Evolutionary conservation across 2,113 vertebrate species (phyloP).

Genomic region (Cottus gobio): DNA sequence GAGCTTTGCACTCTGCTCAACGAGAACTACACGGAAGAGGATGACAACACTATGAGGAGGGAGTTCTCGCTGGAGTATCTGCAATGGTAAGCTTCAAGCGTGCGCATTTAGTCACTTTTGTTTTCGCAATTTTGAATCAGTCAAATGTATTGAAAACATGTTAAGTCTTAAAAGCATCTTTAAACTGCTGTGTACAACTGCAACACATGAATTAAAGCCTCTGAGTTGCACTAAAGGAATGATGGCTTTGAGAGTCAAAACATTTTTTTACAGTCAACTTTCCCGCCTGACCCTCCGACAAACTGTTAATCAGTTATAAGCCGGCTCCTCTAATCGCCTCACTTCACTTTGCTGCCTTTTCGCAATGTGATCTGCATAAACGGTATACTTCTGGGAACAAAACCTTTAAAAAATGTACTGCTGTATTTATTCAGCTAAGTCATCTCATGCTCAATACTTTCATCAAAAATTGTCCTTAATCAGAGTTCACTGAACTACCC

Average conservation of each 20-base stretch:
- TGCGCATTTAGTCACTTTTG: neutral
- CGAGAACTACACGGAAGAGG: conserved; percentile 94
- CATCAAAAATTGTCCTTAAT: conserved; percentile 14
- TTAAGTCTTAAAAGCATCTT: neutral
- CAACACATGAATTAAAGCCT: neutral
- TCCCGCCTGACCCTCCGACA: neutral
- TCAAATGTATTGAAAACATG: neutral
- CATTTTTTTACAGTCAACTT: neutral
- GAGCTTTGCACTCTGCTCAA: conserved; percentile 93
- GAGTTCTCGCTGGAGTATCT: conserved; percentile 93
- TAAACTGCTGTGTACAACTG: neutral
- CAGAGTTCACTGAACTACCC: conserved; percentile 17
- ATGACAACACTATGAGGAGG: conserved; percentile 94
- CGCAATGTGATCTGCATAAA: conserved; percentile 33
- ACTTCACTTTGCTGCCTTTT: neutral
- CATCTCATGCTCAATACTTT: conserved; percentile 13
- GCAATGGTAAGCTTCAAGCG: conserved; percentile 86
- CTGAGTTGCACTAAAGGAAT: neutral
- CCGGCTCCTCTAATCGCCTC: neutral
- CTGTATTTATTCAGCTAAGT: conserved; percentile 17
- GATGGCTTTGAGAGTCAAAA: neutral
- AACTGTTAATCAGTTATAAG: conserved; percentile 15
- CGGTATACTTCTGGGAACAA: conserved; percentile 33
- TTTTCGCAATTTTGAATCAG: neutral
- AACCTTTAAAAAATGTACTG: conserved; percentile 47